Conservation (phyloP, 2,797 vertebrate species). For the Todus mexicanus region DNA sequence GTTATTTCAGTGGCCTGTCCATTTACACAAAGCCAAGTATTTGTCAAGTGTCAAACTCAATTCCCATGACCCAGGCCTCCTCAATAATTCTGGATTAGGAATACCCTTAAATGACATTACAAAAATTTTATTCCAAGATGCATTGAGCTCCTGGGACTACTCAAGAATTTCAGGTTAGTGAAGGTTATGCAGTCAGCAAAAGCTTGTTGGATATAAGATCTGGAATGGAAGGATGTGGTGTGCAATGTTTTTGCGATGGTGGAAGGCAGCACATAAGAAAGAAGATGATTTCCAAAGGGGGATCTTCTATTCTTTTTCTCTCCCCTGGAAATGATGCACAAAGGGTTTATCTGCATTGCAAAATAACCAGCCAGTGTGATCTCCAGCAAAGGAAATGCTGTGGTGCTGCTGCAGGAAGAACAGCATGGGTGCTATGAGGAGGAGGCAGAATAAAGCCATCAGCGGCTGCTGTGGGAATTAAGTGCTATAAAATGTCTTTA, state of each 20-base stretch:
- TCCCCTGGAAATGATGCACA: conserved; percentile 40
- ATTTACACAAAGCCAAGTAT: conserved; percentile 96
- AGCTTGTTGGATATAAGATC: conserved; percentile 58
- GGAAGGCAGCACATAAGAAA: neutral
- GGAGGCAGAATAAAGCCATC: conserved; percentile 45
- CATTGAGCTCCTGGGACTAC: conserved; percentile 87
- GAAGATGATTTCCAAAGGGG: neutral
- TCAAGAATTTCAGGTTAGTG: conserved; percentile 82
- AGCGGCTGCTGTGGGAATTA: conserved; percentile 57
- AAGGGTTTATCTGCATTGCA: conserved; percentile 54
- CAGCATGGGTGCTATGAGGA: conserved; percentile 17
- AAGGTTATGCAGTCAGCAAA: conserved; percentile 83
- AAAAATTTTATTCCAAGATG: conserved; percentile 94
- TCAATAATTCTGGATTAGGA: conserved; percentile 92
- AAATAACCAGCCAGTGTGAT: conserved; percentile 35
- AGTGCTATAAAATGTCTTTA: conserved; percentile 43
- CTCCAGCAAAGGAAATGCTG: conserved; percentile 7
- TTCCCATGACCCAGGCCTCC: conserved; percentile 84
- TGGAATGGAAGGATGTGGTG: conserved; percentile 7
- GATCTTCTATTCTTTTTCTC: neutral
- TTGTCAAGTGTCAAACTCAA: conserved; percentile 93
- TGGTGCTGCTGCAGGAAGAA: neutral
- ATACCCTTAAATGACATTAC: conserved; percentile 95
- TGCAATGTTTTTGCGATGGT: neutral
- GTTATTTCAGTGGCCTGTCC: conserved; percentile 87